phyloP scores from a whole-genome alignment of 2,888 invertebrate genomes.

The Cheilosia impressa region DNA sequence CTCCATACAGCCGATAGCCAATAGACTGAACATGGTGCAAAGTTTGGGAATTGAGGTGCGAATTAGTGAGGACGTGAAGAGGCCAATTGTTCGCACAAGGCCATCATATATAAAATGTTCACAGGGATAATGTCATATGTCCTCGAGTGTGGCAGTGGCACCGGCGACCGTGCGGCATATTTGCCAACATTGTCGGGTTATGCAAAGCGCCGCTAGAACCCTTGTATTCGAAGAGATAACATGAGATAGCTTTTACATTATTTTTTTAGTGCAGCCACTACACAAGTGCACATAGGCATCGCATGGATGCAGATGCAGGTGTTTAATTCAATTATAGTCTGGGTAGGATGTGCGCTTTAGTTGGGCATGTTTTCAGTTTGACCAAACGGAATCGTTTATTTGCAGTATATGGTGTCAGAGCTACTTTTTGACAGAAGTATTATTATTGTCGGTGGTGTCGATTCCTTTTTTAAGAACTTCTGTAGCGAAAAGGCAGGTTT shows the following conservation, averaged over 20 bases:
- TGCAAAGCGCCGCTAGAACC: conserved; percentile 25
- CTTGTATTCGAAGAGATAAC: conserved; percentile 53
- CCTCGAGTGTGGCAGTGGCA: conserved; percentile 30
- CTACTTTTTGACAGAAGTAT: too few relatives aligned
- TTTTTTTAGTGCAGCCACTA: neutral
- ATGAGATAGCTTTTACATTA: conserved; percentile 34
- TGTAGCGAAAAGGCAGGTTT: too few relatives aligned
- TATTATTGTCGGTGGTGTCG: too few relatives aligned
- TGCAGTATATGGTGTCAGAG: too few relatives aligned
- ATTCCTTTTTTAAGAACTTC: too few relatives aligned
- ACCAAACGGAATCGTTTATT: too few relatives aligned
- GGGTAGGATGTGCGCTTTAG: neutral
- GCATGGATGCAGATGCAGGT: conserved; percentile 14
- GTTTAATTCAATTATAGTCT: conserved; percentile 42
- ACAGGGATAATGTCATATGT: conserved; percentile 38
- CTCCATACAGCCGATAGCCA: conserved; percentile 21
- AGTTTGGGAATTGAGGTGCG: conserved; percentile 44
- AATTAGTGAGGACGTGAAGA: conserved; percentile 67
- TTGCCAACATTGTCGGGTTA: conserved; percentile 55
- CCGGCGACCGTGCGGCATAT: conserved; percentile 24
- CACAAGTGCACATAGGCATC: neutral
- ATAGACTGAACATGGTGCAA: conserved; percentile 43
- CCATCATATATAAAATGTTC: conserved; percentile 34
- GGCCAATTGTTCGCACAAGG: conserved; percentile 69
- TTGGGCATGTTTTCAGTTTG: neutral